phyloP scores from a whole-genome alignment of 2,888 invertebrate genomes.

The Pantelozetes paolii region DNA sequence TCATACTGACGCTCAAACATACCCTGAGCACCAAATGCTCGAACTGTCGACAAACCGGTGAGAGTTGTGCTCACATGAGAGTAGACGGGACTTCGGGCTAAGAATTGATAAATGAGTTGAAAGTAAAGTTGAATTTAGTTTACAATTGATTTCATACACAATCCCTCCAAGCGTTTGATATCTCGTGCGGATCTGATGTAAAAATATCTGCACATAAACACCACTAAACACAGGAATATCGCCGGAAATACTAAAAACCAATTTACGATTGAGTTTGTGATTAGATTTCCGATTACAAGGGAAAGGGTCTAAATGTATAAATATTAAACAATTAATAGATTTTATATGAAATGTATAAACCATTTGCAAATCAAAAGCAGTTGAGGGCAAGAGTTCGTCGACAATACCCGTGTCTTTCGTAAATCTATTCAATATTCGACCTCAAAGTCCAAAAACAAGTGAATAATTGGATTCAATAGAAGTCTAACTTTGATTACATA shows the following conservation, averaged over 20 bases:
- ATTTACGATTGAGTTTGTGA: conserved; percentile 28
- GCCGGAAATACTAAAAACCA: conserved; percentile 53
- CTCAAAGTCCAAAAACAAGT: not conserved
- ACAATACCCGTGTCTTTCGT: conserved; percentile 42
- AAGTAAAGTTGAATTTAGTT: not conserved
- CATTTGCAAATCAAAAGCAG: conserved; percentile 37
- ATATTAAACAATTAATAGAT: not conserved
- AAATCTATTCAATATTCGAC: conserved; percentile 36
- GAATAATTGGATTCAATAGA: not conserved
- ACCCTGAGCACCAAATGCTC: conserved; percentile 67
- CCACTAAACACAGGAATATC: conserved; percentile 53
- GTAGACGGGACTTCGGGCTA: conserved; percentile 49
- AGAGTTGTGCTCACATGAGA: conserved; percentile 49
- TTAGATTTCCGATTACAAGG: not conserved
- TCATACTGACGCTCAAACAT: conserved; percentile 60
- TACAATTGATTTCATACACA: conserved; percentile 46
- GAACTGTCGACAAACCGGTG: conserved; percentile 47
- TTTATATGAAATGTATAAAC: not conserved
- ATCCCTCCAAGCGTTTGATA: conserved; percentile 57
- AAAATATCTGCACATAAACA: conserved; percentile 54
- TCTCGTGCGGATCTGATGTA: conserved; percentile 56
- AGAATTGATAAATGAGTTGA: conserved; percentile 20
- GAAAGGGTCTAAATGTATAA: not conserved
- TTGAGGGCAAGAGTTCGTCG: conserved; percentile 31
- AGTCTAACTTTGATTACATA: not conserved